phyloP scores from a whole-genome alignment of 1,140 invertebrate species.

The Bombus consobrinus region DNA sequence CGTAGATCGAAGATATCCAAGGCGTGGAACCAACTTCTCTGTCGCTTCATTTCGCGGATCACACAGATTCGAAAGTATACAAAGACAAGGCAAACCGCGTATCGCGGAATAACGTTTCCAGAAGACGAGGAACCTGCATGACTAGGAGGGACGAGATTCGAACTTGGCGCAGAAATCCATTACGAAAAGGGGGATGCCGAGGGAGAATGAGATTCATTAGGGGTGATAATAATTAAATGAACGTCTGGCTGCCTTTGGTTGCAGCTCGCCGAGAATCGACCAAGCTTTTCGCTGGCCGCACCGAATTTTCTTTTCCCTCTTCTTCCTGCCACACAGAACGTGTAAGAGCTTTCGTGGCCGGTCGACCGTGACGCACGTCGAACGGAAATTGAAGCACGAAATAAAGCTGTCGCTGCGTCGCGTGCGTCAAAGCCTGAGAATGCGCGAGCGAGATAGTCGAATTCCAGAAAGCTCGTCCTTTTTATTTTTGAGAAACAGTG shows the following conservation, averaged over 20 bases:
- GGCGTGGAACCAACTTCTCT: constrained; percentile 5
- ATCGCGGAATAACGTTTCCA: constrained; percentile 25
- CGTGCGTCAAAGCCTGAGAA: background rate
- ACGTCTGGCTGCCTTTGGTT: constrained; percentile 57
- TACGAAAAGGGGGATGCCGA: constrained; percentile 50
- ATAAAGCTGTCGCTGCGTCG: constrained; percentile 36
- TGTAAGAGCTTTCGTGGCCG: constrained; percentile 27
- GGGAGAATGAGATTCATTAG: constrained; percentile 71
- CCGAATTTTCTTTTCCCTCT: constrained; percentile 58
- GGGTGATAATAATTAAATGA: constrained; percentile 74
- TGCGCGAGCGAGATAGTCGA: background rate
- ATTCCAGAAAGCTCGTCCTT: background rate
- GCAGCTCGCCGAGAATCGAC: constrained; percentile 29
- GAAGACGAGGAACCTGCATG: constrained; percentile 25
- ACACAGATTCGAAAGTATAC: background rate
- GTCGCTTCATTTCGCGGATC: constrained; percentile 47
- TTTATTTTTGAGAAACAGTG: background rate
- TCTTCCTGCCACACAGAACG: background rate
- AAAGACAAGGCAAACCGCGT: background rate
- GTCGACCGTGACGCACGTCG: constrained; percentile 5
- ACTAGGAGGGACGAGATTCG: constrained; percentile 12
- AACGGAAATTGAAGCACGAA: constrained; percentile 49
- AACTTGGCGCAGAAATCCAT: constrained; percentile 74
- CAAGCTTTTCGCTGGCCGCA: constrained; percentile 43
- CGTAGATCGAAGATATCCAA: constrained; percentile 3